These are phyloP conservation scores for Phrynocephalus forsythii DNA, from an alignment of 2,797 vertebrate species.

Conservation along the genomic window DNA sequence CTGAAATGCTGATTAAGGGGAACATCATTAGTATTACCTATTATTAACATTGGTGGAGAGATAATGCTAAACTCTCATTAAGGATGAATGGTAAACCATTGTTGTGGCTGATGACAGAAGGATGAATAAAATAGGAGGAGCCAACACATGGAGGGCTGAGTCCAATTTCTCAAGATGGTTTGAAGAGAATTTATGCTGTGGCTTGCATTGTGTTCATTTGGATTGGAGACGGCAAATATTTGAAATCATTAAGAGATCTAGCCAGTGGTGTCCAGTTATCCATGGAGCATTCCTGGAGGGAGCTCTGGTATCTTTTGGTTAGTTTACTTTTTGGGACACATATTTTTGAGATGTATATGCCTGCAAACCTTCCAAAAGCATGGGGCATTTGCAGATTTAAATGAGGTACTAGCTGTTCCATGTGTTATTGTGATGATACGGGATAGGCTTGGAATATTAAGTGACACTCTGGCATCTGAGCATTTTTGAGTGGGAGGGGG, in stretches of 20 bases:
- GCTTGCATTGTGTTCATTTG: not conserved
- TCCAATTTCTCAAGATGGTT: not conserved
- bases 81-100: not conserved
- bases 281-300: not conserved
- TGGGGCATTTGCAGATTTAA: not conserved
- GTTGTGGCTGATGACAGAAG: not conserved
- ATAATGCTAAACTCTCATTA: not conserved
- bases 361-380: not conserved
- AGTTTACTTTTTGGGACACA: not conserved
- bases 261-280: not conserved
- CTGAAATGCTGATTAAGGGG: not conserved
- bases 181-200: not conserved
- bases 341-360: not conserved
- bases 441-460: slow-evolving; percentile 64
- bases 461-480: slow-evolving; percentile 61
- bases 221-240: not conserved
- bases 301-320: not conserved
- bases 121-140: not conserved
- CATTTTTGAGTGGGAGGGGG: slow-evolving; percentile 74
- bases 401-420: not conserved
- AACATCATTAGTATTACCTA: not conserved
- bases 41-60: not conserved
- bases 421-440: slow-evolving; percentile 36
- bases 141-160: not conserved
- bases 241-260: not conserved